Evolutionary conservation across 2,113 vertebrate genomes (phyloP).

Genomic region (Pluvianellus socialis): DNA sequence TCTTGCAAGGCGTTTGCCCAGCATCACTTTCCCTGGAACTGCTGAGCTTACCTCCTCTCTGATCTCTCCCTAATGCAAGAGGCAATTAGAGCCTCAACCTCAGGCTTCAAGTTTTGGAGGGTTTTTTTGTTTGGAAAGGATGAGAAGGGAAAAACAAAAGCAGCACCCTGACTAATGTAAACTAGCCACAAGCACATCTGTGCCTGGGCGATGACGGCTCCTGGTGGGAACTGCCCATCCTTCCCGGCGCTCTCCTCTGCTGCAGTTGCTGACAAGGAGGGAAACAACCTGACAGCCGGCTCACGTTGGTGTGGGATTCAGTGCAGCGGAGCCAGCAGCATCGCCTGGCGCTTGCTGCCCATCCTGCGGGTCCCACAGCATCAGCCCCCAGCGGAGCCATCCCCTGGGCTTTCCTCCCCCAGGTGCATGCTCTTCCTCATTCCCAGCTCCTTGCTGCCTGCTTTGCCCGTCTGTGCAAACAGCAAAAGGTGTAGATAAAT

Average conservation of each 20-base stretch:
- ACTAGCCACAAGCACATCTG: background rate
- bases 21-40: background rate
- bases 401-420: background rate
- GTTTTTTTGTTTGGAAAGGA: background rate
- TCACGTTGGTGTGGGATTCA: rapidly evolving
- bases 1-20: background rate
- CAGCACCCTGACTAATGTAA: background rate
- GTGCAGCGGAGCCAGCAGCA: background rate
- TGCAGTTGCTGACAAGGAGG: background rate
- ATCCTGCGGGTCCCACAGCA: background rate
- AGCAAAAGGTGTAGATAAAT: background rate
- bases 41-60: rapidly evolving
- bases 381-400: background rate
- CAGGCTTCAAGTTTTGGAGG: background rate
- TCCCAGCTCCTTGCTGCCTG: too few relatives aligned
- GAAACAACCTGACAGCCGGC: background rate
- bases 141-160: constrained; percentile 35
- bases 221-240: background rate
- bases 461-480: background rate
- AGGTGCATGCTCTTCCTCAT: background rate
- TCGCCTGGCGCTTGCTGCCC: rapidly evolving
- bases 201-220: background rate
- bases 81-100: background rate
- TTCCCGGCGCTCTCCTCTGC: rapidly evolving
- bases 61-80: background rate